Base-by-base conservation (phyloP, 1,140 invertebrate species). In the Conopomorpha cramerella region DNA sequence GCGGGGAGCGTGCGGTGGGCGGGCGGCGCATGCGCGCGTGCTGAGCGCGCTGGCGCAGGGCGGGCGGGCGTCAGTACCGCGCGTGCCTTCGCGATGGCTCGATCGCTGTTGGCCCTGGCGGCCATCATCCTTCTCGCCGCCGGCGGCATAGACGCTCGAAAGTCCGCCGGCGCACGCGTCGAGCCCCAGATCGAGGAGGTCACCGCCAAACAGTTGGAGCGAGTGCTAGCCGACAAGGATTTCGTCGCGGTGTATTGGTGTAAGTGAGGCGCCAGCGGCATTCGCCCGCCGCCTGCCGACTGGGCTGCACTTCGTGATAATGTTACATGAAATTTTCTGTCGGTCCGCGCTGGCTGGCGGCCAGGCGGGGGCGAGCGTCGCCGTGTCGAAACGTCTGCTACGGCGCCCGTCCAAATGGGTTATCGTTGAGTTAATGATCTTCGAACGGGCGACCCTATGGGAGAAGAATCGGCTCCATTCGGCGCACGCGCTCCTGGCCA, bases 231-330 rank as follows among this genome's bases (percentile, higher is more conserved):
- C 64, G 89, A 92, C 50, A 93, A 93, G 82, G 92, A 94, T 78
- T 94, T 90, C 82, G 91, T 95, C 61, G 93, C 92, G 57, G 92
- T 95, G 59, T 94, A 91, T 80, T 95, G 93, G 91, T 95, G 93
- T 96, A 91, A 95, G 93, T 91, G 77, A 25, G 18, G 32, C 28
- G 16, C 38, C 11, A 14, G 30, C 26, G 39, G 10, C 38, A 40
- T 32, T 39, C 45, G 45, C 30, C 36, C 46, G 49, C 46, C 34
- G 36, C 36, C 42, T 43, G 50, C 46, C 56, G 52, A 46, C 52
- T 41, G 43, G 46, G 42, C 42, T 41, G 46, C 41, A 36, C 42
- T 39, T 39, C 30, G 19, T 23, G 31, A 36, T 43, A 43, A 41
- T 43, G 40, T 43, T 37, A 33, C 38, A 31, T 31, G 45, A 34